These are phyloP conservation scores for Hypanus sabinus DNA, from an alignment of 2,113 vertebrate genomes.

Conservation along the genomic window DNA sequence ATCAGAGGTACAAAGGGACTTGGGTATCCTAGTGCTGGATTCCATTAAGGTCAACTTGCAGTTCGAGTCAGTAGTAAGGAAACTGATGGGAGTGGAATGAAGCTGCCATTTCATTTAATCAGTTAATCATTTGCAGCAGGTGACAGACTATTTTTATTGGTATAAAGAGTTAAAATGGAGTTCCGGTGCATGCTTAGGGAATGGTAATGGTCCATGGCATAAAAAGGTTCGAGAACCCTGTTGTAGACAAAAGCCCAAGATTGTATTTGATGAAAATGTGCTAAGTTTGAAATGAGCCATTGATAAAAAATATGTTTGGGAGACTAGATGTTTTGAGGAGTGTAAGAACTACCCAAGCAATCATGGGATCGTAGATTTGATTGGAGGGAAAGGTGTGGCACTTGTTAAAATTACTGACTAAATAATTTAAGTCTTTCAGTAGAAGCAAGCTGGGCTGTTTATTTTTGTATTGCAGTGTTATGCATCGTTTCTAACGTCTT, in stretches of 20 bases:
- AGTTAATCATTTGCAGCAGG: neutral
- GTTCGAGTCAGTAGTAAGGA: too few species aligned
- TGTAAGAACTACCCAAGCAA: neutral
- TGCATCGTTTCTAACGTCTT: neutral
- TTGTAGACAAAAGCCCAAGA: neutral
- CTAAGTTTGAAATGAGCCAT: neutral
- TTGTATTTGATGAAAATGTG: neutral
- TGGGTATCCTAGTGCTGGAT: too few species aligned
- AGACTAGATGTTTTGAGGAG: neutral
- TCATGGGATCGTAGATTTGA: neutral
- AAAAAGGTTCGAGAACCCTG: too few species aligned
- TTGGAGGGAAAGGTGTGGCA: neutral
- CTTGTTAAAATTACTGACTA: neutral
- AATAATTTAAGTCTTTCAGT: neutral
- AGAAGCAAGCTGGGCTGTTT: neutral
- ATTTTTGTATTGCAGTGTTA: neutral
- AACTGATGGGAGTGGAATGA: neutral
- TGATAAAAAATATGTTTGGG: neutral
- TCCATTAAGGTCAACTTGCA: too few species aligned
- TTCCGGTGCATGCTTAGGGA: neutral
- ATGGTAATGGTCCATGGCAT: too few species aligned
- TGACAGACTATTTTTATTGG: neutral
- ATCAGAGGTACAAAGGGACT: too few species aligned
- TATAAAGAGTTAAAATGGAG: neutral
- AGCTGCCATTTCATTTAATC: neutral